Evolutionary conservation across 2,888 invertebrate genomes (phyloP).

Genomic region (Leptinotarsa haldemani): DNA sequence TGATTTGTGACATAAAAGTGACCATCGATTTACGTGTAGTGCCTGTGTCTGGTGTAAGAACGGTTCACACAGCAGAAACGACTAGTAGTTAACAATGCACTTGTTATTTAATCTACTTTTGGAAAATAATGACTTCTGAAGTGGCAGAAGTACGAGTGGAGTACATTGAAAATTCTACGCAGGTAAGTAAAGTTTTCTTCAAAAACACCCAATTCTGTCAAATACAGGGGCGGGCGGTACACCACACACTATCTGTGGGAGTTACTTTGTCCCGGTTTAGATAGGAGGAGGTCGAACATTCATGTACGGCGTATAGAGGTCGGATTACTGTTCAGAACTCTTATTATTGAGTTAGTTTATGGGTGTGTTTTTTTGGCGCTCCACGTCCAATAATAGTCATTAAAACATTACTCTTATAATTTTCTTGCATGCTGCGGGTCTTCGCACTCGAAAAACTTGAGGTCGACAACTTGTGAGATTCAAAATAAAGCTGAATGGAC

Average conservation of each 20-base stretch:
- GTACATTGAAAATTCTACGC: constrained; percentile 57
- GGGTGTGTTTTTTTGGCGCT: constrained; percentile 42
- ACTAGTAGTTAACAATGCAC: constrained; percentile 45
- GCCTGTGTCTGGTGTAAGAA: constrained; percentile 45
- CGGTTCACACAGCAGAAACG: constrained; percentile 45
- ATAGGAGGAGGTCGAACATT: constrained; percentile 62
- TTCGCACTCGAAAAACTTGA: constrained; percentile 9
- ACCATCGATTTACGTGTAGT: constrained; percentile 45
- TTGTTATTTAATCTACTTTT: constrained; percentile 40
- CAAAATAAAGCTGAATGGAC: background rate
- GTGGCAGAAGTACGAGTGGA: constrained; percentile 57
- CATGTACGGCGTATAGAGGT: constrained; percentile 49
- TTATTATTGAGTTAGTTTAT: constrained; percentile 42
- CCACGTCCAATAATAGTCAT: constrained; percentile 45
- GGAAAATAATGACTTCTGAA: constrained; percentile 48
- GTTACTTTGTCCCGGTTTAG: constrained; percentile 55
- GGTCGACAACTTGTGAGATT: constrained; percentile 9
- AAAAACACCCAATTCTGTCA: constrained; percentile 35
- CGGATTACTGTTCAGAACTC: constrained; percentile 36
- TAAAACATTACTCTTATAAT: background rate
- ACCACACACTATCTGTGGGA: constrained; percentile 53
- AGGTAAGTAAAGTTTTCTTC: constrained; percentile 58
- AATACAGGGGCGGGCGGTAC: constrained; percentile 56
- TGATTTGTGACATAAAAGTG: constrained; percentile 28
- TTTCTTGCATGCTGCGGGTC: constrained; percentile 3